These are phyloP conservation scores for Dusona sp. DNA, from an alignment of 2,888 invertebrate genomes.

Conservation along the genomic window DNA sequence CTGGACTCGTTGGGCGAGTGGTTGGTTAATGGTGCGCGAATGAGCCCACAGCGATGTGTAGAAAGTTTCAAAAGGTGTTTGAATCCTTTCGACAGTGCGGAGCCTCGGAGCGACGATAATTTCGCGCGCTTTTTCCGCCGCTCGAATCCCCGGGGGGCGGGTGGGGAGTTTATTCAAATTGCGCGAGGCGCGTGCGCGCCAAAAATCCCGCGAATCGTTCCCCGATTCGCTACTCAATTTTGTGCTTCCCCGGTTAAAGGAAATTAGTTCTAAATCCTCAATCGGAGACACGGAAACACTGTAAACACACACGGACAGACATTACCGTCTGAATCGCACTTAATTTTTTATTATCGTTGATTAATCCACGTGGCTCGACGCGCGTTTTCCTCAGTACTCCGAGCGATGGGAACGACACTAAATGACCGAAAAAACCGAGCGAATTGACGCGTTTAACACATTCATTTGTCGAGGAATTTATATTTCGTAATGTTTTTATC, in stretches of 20 bases:
- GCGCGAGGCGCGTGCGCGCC: slow-evolving; percentile 26
- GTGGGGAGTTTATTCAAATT: background rate
- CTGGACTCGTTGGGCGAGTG: background rate
- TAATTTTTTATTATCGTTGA: slow-evolving; percentile 6
- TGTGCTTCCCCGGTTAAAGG: background rate
- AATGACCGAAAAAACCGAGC: background rate
- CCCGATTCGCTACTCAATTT: slow-evolving; percentile 11
- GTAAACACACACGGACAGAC: slow-evolving; percentile 4
- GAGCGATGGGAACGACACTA: background rate
- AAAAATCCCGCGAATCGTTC: background rate
- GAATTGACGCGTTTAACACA: background rate
- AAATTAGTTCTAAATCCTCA: background rate
- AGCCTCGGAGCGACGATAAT: background rate
- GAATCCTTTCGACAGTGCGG: background rate
- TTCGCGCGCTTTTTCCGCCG: slow-evolving; percentile 30
- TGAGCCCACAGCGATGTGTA: too few relatives aligned
- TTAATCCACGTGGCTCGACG: slow-evolving; percentile 30
- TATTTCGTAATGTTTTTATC: background rate
- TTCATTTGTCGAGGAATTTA: background rate
- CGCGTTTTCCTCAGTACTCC: background rate
- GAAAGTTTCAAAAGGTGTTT: background rate
- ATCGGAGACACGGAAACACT: background rate
- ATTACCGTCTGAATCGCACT: background rate
- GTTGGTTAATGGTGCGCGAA: background rate
- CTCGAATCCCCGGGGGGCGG: background rate